phyloP scores from a whole-genome alignment of 2,888 invertebrate genomes.

The Esperia sulphurella region DNA sequence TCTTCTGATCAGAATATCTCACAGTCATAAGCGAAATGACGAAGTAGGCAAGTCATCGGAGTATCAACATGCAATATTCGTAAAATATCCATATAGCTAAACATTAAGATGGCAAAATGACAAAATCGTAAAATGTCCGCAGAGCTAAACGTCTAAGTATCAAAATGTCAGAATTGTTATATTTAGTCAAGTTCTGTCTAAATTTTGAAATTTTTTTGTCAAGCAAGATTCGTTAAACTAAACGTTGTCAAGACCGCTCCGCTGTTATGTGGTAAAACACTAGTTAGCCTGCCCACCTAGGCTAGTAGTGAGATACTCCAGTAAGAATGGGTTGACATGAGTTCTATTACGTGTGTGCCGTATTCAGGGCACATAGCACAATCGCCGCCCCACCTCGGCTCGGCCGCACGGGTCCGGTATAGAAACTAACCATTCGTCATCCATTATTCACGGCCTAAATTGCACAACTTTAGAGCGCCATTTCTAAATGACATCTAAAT shows the following conservation, averaged over 20 bases:
- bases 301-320: constrained; percentile 1
- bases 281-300: constrained; percentile 1
- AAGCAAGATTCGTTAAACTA: not conserved
- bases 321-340: constrained; percentile 23
- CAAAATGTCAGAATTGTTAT: too few relatives aligned
- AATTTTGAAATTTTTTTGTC: too few relatives aligned
- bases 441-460: constrained; percentile 79
- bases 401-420: constrained; percentile 53
- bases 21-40: too few relatives aligned
- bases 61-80: too few relatives aligned
- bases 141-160: too few relatives aligned
- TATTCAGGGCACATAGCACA: constrained; percentile 44
- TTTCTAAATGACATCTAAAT: constrained; percentile 80
- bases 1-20: too few relatives aligned
- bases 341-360: constrained; percentile 24
- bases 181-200: too few relatives aligned
- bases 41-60: too few relatives aligned
- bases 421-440: constrained; percentile 74
- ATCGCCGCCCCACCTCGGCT: constrained; percentile 58
- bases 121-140: too few relatives aligned
- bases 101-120: too few relatives aligned
- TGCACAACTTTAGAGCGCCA: constrained; percentile 79
- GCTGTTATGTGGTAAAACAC: not conserved
- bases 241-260: not conserved
- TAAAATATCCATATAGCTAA: too few relatives aligned